phyloP scores from a whole-genome alignment of 2,113 vertebrate species.

The Neotoma lepida region DNA sequence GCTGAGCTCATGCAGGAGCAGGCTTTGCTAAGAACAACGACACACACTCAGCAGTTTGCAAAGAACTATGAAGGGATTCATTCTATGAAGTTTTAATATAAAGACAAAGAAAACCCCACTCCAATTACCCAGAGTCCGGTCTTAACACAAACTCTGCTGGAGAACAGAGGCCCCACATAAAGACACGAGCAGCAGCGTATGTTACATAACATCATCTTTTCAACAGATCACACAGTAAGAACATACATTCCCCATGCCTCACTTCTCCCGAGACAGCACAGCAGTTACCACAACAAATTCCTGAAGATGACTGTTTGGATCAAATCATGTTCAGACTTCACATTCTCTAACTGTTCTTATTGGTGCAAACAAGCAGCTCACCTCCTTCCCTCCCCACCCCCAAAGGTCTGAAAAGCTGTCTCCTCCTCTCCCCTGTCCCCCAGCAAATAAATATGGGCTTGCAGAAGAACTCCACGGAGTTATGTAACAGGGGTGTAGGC shows the following conservation, averaged over 20 bases:
- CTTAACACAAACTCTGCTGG: neutral
- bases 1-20: neutral
- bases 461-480: neutral
- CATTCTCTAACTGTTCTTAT: slow-evolving; percentile 3
- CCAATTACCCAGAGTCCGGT: neutral
- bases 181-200: neutral
- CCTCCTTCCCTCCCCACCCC: too few species aligned
- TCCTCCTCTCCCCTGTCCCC: neutral
- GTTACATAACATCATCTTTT: neutral
- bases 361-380: slow-evolving; percentile 9
- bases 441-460: neutral
- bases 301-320: slow-evolving; percentile 42
- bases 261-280: neutral
- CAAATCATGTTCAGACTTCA: slow-evolving; percentile 65
- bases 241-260: neutral
- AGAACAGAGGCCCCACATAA: neutral
- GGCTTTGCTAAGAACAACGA: neutral
- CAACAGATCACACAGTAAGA: neutral
- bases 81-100: neutral
- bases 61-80: neutral
- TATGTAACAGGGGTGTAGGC: slow-evolving; percentile 17
- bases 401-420: neutral
- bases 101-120: neutral
- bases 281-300: slow-evolving; percentile 56
- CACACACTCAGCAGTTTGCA: neutral